Conservation (phyloP, 2,797 vertebrate genomes). For the Melanotaenia trifasciata region DNA sequence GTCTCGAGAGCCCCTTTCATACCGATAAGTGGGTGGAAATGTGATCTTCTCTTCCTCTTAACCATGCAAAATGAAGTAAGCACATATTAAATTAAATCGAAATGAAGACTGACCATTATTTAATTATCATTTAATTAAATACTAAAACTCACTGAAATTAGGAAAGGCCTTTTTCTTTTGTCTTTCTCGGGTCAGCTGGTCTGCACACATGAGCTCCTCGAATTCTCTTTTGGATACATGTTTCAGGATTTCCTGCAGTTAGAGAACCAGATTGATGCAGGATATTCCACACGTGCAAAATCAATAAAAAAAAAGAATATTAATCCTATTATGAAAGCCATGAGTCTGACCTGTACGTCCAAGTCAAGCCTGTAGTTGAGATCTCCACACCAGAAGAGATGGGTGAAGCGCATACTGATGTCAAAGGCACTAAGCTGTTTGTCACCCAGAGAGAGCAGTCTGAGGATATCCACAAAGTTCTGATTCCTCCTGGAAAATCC, state of each 20-base stretch:
- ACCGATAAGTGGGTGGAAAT: slow-evolving; percentile 90
- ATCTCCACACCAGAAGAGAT: slow-evolving; percentile 90
- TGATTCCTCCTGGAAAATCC: slow-evolving; percentile 85
- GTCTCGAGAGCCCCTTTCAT: slow-evolving; percentile 87
- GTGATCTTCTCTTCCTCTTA: slow-evolving; percentile 88
- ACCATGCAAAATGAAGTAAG: slow-evolving; percentile 37
- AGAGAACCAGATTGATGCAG: neutral
- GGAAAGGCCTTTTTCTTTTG: slow-evolving; percentile 88
- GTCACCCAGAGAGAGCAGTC: slow-evolving; percentile 86
- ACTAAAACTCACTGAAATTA: slow-evolving; percentile 83
- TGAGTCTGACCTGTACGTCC: slow-evolving; percentile 82
- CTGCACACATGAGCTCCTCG: slow-evolving; percentile 86
- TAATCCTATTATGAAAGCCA: neutral
- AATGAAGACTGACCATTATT: neutral
- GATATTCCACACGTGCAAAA: neutral
- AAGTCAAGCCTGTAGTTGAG: slow-evolving; percentile 88
- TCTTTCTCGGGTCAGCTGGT: slow-evolving; percentile 87
- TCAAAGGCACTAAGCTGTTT: slow-evolving; percentile 85
- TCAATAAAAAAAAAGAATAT: neutral
- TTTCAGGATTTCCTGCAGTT: slow-evolving; percentile 84
- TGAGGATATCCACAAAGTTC: slow-evolving; percentile 86
- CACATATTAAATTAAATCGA: neutral
- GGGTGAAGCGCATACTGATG: slow-evolving; percentile 86
- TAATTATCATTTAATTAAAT: neutral
- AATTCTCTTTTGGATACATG: slow-evolving; percentile 86